Evolutionary conservation across 2,113 vertebrate genomes (phyloP), one percentile per base, ranked within the genome.

Genomic region (Festucalex cinctus): DNA sequence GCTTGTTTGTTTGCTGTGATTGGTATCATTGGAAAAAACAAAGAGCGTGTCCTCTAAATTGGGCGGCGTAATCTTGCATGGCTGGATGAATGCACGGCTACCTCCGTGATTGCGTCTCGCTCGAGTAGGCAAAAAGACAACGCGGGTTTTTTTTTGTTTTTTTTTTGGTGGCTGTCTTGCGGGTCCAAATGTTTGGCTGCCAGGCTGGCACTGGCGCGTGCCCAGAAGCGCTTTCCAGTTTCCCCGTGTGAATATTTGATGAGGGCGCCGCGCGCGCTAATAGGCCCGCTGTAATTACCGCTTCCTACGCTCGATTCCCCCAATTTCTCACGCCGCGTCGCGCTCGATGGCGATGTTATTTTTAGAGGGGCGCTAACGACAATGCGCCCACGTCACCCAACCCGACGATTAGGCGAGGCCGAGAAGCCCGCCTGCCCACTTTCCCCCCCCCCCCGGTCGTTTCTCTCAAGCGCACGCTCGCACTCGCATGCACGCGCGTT

Each of bases 241-340:
- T 88, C 85, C 86, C 86, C 85, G 82, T 82, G 80, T 91, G 86
- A 90, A 91, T 92, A 88, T 90, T 92, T 90, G 80, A 91, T 91
- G 78, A 81, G 78, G 69, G 77, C 57, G 63, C 35, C 54, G 17
- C 82, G 81, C 81, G 77, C 88, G 85, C 84, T 91, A 91, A 90
- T 87, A 86, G 85, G 74, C 54, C 57, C 5, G 26, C 69, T 80
- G 87, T 91, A 90, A 91, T 92, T 86, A 90, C 89, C 71, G 68
- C 82, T 82, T 79, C 78, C 81, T 86, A 65, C 75, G 75, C 80
- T 71, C 73, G 75, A 65, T 65, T 68, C 74, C 80, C 72, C 22
- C 39, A 26, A 86, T 88, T 85, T 81, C 79, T 87, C 88, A 85
- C 62, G 60, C 80, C 74, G 35, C 54, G 77, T 70, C 7, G 74